Conservation (phyloP, 2,888 invertebrate species). For the Leucania comma region DNA sequence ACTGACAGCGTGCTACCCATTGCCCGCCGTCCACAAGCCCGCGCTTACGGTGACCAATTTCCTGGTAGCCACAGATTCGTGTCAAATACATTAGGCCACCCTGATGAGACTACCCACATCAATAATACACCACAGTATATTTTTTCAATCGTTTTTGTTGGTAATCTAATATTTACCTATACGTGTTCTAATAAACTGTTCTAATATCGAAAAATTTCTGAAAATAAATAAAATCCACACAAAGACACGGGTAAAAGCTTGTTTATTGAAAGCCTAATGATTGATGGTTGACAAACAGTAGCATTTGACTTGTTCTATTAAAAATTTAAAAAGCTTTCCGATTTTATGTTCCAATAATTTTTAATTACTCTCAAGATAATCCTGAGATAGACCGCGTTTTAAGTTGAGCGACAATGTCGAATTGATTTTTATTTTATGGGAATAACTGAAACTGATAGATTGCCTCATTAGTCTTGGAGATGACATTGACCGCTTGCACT, state of each 20-base stretch:
- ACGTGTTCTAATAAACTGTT: too few relatives aligned
- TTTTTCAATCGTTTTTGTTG: too few relatives aligned
- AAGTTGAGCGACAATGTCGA: constrained; percentile 57
- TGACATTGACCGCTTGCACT: constrained; percentile 30
- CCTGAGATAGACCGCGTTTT: constrained; percentile 55
- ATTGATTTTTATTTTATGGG: constrained; percentile 57
- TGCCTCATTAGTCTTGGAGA: constrained; percentile 41
- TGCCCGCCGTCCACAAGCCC: too few relatives aligned
- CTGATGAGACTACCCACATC: too few relatives aligned
- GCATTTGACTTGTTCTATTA: constrained; percentile 63
- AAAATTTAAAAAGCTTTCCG: constrained; percentile 67
- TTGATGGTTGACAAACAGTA: constrained; percentile 66
- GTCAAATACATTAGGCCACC: too few relatives aligned
- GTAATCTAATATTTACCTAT: too few relatives aligned
- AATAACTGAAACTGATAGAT: constrained; percentile 54
- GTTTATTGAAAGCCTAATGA: constrained; percentile 65
- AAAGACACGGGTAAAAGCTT: constrained; percentile 25
- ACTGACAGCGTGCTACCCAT: too few relatives aligned
- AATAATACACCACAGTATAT: too few relatives aligned
- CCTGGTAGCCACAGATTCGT: too few relatives aligned
- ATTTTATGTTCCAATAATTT: constrained; percentile 67
- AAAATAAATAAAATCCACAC: constrained; percentile 17
- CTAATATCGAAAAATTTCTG: too few relatives aligned
- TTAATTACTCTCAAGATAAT: constrained; percentile 66
- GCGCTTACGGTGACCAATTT: too few relatives aligned